Conservation (phyloP, 2,888 invertebrate species). For the Ormyrus pomaceus region DNA sequence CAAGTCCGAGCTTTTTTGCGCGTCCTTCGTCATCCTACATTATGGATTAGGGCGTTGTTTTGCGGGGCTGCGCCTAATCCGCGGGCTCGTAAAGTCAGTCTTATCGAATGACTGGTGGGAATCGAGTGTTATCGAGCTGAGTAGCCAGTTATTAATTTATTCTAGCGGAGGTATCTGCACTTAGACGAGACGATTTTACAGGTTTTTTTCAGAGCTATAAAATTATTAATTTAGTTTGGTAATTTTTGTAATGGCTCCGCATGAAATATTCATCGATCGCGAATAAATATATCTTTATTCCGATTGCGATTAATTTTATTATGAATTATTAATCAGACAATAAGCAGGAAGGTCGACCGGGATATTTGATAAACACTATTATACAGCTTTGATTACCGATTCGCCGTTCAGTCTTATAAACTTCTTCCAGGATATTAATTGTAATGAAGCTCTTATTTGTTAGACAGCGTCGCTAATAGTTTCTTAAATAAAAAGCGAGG, state of each 20-base stretch:
- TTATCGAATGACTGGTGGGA: no score
- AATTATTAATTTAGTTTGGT: no score
- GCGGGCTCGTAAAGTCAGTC: not conserved
- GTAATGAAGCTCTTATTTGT: not conserved
- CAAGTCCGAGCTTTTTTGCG: slow-evolving; percentile 1
- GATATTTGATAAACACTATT: not conserved
- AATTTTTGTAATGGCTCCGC: no score
- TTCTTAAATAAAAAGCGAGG: slow-evolving; percentile 15
- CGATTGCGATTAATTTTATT: not conserved
- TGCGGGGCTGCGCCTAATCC: not conserved
- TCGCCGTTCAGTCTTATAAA: not conserved
- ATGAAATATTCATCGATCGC: no score
- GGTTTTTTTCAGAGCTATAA: no score
- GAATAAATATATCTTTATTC: not conserved
- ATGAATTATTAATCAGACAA: not conserved
- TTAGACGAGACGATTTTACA: no score
- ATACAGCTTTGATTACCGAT: not conserved
- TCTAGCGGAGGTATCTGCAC: no score
- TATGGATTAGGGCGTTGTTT: slow-evolving; percentile 12
- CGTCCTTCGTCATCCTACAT: slow-evolving; percentile 32
- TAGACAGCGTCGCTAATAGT: no score
- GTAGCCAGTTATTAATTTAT: no score
- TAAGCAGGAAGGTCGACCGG: not conserved
- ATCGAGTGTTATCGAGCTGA: no score
- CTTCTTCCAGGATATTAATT: not conserved